Base-by-base conservation (phyloP, 2,113 vertebrate genomes). In the Microcebus ravelobensis region DNA sequence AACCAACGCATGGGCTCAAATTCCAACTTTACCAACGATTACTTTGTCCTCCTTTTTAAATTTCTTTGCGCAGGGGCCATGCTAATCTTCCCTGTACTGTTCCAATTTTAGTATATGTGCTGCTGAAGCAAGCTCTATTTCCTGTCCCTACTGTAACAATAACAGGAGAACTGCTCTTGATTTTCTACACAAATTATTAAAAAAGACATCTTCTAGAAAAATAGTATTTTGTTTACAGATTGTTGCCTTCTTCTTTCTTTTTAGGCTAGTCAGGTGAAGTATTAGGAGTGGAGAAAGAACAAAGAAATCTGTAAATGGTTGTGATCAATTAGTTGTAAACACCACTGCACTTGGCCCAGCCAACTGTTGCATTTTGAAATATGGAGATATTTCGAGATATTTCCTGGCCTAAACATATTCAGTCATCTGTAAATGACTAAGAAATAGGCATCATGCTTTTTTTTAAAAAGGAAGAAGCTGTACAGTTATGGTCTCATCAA, bases 201-300 rank as follows among this genome's bases (percentile, higher is more conserved):
- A 52, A 95, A 87, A 61, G 23, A 50, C 63, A 20, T 77, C 67
- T 71, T 89, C 92, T 39, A 81, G 79, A 42, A 81, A 94, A 86
- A 57, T 12, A 83, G 59, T 42, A 88, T 85, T 82, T 91, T 55
- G 50, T 70, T 86, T 82, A 80, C 8, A 89, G 39, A 85, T 1
- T 59, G 36, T 27, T 95, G 34, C 63, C 61, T 45, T 91, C n/a
- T 79, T 29, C 61, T 63, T 63, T 63, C 55, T 63, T 63, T 63
- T 25, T 27, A 27, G 25, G 61, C 23, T 27, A 29, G 59, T 63
- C 59, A 12, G 25, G 59, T 27, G 59, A 63, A 63, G 23, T 10
- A 63, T 0, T 27, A 25, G 59, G 59, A 63, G 10, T 11, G 25
- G 25, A 25, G 25, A 29, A 63, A 27, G 61, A 63, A 63, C 61